These are phyloP conservation scores for Morpho achilles DNA, from an alignment of 2,888 invertebrate genomes.

Conservation along the genomic window DNA sequence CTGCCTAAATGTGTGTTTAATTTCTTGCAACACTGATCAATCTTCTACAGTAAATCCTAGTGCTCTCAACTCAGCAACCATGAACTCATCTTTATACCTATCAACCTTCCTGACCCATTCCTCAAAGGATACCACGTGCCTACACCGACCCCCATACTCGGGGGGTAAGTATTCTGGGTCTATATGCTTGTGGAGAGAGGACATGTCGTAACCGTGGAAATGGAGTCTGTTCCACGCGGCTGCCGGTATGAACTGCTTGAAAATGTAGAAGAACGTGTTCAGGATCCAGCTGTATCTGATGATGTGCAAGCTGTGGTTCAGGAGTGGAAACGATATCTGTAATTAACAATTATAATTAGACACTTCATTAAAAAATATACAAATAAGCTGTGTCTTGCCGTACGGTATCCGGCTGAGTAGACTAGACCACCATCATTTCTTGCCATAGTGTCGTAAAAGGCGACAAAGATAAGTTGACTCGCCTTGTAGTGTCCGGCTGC, in stretches of 20 bases:
- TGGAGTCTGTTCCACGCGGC: conserved; percentile 78
- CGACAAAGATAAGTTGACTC: too few relatives aligned
- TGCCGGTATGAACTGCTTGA: conserved; percentile 86
- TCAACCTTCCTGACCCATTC: conserved; percentile 80
- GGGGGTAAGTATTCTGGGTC: conserved; percentile 56
- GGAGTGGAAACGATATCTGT: conserved; percentile 85
- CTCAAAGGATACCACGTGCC: conserved; percentile 77
- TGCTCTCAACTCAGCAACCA: conserved; percentile 81
- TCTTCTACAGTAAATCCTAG: conserved; percentile 72
- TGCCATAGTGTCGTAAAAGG: too few relatives aligned
- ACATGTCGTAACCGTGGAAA: conserved; percentile 62
- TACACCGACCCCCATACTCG: conserved; percentile 69
- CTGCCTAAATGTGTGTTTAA: too few relatives aligned
- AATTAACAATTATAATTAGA: conserved; percentile 31
- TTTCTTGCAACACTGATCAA: background rate
- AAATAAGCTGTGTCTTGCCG: too few relatives aligned
- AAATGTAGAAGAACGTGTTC: conserved; percentile 85
- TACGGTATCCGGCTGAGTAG: too few relatives aligned
- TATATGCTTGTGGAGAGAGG: conserved; percentile 58
- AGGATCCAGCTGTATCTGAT: conserved; percentile 89
- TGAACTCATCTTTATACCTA: conserved; percentile 68
- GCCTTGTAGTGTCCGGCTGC: too few relatives aligned
- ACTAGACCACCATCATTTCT: too few relatives aligned
- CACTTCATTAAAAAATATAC: too few relatives aligned
- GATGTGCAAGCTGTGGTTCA: conserved; percentile 85